Base-by-base conservation (phyloP, 2,113 vertebrate species). In the Nestor notabilis region DNA sequence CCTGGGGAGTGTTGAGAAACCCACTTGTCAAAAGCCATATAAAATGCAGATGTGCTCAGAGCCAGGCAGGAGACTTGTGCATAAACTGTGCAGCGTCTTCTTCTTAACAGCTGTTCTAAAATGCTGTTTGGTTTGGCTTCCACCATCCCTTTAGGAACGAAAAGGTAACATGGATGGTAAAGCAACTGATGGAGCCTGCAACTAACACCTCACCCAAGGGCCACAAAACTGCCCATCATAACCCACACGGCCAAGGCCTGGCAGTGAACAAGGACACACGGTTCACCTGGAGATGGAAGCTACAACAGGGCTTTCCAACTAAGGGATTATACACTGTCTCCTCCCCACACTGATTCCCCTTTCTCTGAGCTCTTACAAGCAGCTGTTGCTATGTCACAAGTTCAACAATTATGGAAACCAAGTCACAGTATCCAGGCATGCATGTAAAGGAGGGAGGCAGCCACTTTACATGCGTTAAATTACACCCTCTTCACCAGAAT, bases 221-320 rank as follows among this genome's bases (percentile, higher is more conserved):
- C 28, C 52, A 68, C 27, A 33, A 28, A 64, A 52, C 10, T 27
- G 52, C 44, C n/a, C 41, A 33, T 4, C 0, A 0, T 2, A 5
- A 17, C 33, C 23, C 88, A 47, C n/a, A 25, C 5, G 13, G 47
- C 46, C 70, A 70, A 66, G 61, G 47, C 58, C 61, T 33, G 35
- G 80, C 41, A 64, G 63, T 6, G 33, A 20, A 20, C 7, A 0
- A 1, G 76, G 47, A 68, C 41, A 46, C 39, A 21, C 0, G 0
- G 53, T 13, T 81, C 60, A 43, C 61, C 70, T 50, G 44, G 60
- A 70, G 49, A 39, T 53, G 66, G 49, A 44, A 76, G n/a, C 61
- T 60, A 12, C 6, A 3, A 17, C 31, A 78, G 9, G 33, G n/a
- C 31, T 39, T 86, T 39, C 68, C 76, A 89, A 33, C 23, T 29